These are phyloP conservation scores for Phycodurus eques DNA, from an alignment of 2,113 vertebrate genomes.

Conservation along the genomic window DNA sequence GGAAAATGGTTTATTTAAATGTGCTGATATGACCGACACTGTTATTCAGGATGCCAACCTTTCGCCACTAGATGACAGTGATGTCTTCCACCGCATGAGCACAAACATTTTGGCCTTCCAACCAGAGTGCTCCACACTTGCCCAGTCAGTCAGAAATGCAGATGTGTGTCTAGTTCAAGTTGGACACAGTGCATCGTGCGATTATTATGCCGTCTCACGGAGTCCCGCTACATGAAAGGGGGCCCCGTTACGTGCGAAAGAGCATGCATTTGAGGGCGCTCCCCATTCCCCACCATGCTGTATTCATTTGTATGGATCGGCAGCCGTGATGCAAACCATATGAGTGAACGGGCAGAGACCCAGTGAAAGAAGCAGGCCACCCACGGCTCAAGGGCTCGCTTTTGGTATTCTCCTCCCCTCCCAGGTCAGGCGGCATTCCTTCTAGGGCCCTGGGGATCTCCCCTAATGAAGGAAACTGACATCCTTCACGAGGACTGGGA, in stretches of 20 bases:
- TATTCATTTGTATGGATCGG: constrained; percentile 55
- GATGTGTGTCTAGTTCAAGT: constrained; percentile 13
- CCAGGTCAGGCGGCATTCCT: constrained; percentile 69
- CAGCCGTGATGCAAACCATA: constrained; percentile 70
- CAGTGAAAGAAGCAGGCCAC: constrained; percentile 61
- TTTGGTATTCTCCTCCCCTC: constrained; percentile 41
- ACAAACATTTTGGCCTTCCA: background rate
- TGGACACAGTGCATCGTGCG: constrained; percentile 2
- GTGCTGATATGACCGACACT: background rate
- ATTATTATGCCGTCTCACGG: constrained; percentile 14
- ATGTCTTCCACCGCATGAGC: background rate
- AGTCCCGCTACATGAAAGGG: constrained; percentile 38
- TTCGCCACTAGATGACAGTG: constrained; percentile 57
- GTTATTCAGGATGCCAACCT: background rate
- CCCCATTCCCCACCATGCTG: constrained; percentile 42
- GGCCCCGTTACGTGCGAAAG: constrained; percentile 32
- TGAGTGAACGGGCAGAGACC: constrained; percentile 62
- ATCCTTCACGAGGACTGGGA: constrained; percentile 59
- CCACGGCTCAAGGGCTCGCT: constrained; percentile 48
- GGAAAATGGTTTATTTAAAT: background rate
- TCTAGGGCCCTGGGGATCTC: constrained; percentile 53
- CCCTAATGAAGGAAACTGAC: constrained; percentile 41
- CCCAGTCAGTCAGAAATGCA: constrained; percentile 3
- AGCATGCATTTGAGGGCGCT: constrained; percentile 36
- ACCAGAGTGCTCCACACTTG: constrained; percentile 39